Evolutionary conservation across 2,888 invertebrate genomes (phyloP), one percentile per base, ranked within the genome.

Genomic region (Stenotaenia linearis): DNA sequence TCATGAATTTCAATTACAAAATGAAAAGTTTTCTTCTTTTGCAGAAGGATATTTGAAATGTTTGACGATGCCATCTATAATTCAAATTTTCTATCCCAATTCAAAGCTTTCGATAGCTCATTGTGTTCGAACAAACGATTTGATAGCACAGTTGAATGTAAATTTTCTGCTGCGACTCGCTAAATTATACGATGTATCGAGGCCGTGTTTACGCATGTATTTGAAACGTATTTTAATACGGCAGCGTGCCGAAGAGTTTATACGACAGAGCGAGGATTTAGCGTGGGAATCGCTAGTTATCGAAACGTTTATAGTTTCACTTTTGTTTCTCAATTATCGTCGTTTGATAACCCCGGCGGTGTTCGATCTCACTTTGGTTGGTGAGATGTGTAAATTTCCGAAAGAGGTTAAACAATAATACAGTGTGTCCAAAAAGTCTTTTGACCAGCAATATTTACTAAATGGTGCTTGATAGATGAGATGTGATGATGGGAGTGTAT

Each of bases 171-270:
- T 83, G 84, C 86, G 89, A 83, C 85, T 91, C 81, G 88, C 89
- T 3, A 85, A 86, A 56, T 87, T 90, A 79, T 89, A 91, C 82
- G 90, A 91, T 86, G 91, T 91, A 78, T 90, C 90, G 81, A 89
- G 89, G 83, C 89, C 90, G 69, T 80, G 80, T n/a, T 81, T 83
- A n/a, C 80, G 81, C 50, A 76, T 80, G 85, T 87, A 77, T 40
- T 61, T 79, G 28, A 77, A 77, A 21, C 25, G 21, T 9, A 5
- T 21, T 12, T 77, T 77, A 32, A 45, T 9, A 45, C n/a, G 15
- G 12, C 45, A 45, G 75, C 28, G 21, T 45, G 45, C 45, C 15
- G 18, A 45, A 45, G 45, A 45, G 45, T 45, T 45, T 18, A 45
- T 45, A 18, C 45, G 15, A 45, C 45, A 18, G 45, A 45, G 12